phyloP scores from a whole-genome alignment of 2,888 invertebrate genomes.

The Oligia strigilis region DNA sequence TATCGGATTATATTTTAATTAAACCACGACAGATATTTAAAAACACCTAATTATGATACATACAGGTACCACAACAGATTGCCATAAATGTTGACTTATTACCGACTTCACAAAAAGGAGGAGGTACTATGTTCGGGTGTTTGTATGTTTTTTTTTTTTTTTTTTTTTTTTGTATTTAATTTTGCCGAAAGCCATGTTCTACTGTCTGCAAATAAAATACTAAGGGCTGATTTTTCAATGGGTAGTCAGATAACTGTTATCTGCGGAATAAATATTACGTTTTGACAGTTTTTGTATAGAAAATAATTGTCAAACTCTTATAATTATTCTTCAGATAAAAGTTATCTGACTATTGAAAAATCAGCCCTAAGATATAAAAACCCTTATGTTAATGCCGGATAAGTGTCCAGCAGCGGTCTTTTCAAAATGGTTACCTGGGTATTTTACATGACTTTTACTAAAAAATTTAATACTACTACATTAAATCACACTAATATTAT shows the following conservation, averaged over 20 bases:
- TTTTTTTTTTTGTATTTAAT: no score
- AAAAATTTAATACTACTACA: not conserved
- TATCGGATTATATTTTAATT: conserved; percentile 21
- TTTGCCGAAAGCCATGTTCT: not conserved
- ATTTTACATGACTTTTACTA: not conserved
- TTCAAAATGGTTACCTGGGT: not conserved
- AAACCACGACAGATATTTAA: not conserved
- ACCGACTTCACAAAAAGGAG: no score
- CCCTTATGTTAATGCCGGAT: not conserved
- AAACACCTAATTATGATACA: not conserved
- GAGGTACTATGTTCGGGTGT: no score
- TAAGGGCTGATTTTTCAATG: no score
- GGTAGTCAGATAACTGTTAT: not conserved
- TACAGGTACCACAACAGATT: not conserved
- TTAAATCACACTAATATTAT: no score
- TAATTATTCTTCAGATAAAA: not conserved
- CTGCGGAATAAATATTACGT: not conserved
- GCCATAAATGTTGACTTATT: not conserved
- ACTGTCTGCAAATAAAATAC: not conserved
- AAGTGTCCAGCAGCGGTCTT: not conserved
- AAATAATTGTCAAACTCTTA: not conserved
- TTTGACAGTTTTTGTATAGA: not conserved
- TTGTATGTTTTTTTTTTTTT: no score
- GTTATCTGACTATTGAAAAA: not conserved
- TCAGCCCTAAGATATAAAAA: not conserved